A percentile compares a stretch with the other conserved stretches of the same genome.
phyloP scores from a whole-genome alignment of 2,113 vertebrate species.

The human (Homo sapiens) region GRCh38 chr7:154273501-154274000 shows the following conservation, averaged over 20 bases:
- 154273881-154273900: background rate
- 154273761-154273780: fast-evolving
- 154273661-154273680: background rate
- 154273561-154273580: background rate
- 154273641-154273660: background rate
- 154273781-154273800: background rate
- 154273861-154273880: background rate
- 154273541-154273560: background rate
- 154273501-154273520: background rate
- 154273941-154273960: background rate
- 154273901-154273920: background rate
- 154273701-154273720: background rate
- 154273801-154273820: fast-evolving
- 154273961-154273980: background rate
- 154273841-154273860: fast-evolving
- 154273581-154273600: background rate
- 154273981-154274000: background rate
- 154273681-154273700: background rate
- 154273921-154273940: background rate
- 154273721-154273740: background rate
- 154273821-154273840: background rate
- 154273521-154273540: background rate
- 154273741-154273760: background rate
- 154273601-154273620: background rate
- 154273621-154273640: background rate